Evolutionary conservation across 2,797 vertebrate genomes (phyloP).

Genomic region (Aselliscus stoliczkanus): DNA sequence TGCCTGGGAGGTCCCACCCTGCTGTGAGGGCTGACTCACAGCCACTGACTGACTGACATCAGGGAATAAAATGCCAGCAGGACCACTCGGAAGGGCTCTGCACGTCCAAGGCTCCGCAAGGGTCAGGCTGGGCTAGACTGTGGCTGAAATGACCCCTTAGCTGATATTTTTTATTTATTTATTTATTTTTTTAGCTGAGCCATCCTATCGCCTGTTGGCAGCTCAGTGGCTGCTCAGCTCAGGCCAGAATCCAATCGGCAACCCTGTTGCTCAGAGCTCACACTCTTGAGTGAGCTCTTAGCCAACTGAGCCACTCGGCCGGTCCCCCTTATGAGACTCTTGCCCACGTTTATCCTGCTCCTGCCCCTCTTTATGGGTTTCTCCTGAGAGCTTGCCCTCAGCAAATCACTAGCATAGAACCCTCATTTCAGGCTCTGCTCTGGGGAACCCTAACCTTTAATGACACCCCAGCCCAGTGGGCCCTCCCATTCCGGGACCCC

Average conservation of each 20-base stretch:
- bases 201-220: no score
- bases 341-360: not conserved
- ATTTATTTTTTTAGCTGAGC: no score
- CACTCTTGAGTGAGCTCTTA: no score
- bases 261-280: no score
- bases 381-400: not conserved
- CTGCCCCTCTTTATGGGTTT: not conserved
- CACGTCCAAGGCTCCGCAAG: fast-evolving
- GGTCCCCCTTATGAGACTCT: no score
- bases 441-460: not conserved
- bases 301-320: no score
- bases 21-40: not conserved
- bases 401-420: not conserved
- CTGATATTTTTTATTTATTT: no score
- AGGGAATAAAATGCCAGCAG: not conserved
- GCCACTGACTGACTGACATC: not conserved
- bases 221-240: no score
- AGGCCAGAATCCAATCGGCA: no score
- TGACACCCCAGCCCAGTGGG: fast-evolving
- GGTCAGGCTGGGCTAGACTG: not conserved
- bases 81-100: not conserved
- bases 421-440: not conserved
- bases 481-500: not conserved
- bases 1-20: not conserved
- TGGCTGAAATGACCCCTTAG: not conserved